phyloP scores from a whole-genome alignment of 2,113 vertebrate genomes.

The Engraulis encrasicolus region DNA sequence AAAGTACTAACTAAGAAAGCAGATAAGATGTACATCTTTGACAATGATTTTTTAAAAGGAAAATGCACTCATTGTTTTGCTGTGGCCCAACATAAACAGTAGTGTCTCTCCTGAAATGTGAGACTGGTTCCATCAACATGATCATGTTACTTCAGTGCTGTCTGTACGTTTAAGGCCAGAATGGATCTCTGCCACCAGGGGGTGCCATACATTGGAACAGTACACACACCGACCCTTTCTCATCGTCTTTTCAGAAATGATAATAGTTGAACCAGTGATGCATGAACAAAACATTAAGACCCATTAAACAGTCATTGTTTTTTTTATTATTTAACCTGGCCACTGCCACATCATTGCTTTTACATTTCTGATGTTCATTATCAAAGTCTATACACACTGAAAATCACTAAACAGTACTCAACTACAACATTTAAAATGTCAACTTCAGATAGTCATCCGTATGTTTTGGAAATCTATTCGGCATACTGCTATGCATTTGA shows the following conservation, averaged over 20 bases:
- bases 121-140: too few relatives aligned
- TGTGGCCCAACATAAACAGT: too few relatives aligned
- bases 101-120: too few relatives aligned
- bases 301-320: too few relatives aligned
- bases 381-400: background rate
- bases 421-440: background rate
- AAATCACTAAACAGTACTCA: background rate
- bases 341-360: background rate
- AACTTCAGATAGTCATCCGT: background rate
- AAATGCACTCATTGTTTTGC: too few relatives aligned
- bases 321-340: background rate
- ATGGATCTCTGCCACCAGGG: background rate
- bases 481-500: background rate
- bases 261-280: background rate
- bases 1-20: too few relatives aligned
- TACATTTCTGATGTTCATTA: background rate
- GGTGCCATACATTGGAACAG: background rate
- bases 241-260: background rate
- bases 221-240: background rate
- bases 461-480: background rate
- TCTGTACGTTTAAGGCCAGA: too few relatives aligned
- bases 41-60: too few relatives aligned
- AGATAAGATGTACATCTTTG: too few relatives aligned
- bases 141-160: too few relatives aligned
- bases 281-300: background rate